Percentiles rank a stretch among this genome's conserved stretches.
phyloP scores from a whole-genome alignment of 2,888 invertebrate genomes.

The Tromatobia lineatoria region DNA sequence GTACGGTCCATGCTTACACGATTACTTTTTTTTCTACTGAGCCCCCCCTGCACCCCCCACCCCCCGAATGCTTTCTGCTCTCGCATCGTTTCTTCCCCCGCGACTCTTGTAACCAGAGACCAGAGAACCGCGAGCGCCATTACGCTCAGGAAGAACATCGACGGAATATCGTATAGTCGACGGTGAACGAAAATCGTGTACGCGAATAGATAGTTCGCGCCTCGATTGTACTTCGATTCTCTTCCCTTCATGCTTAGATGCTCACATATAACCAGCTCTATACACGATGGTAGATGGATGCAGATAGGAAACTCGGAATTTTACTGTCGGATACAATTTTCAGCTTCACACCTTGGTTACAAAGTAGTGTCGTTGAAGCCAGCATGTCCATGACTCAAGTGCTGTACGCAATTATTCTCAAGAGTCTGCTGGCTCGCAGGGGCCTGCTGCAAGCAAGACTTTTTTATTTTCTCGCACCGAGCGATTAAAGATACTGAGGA shows the following conservation, averaged over 20 bases:
- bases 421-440: not conserved
- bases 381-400: conserved; percentile 18
- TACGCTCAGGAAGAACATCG: conserved; percentile 72
- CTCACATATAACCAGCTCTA: not conserved
- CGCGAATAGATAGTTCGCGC: conserved; percentile 37
- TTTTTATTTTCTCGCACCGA: not conserved
- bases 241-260: not conserved
- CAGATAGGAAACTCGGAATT: not conserved
- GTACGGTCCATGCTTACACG: conserved; percentile 43
- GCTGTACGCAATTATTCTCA: conserved; percentile 26
- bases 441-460: conserved; percentile 6
- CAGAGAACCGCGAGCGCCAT: conserved; percentile 80
- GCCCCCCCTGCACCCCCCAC: conserved; percentile 25
- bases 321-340: conserved; percentile 1
- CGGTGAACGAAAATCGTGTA: conserved; percentile 34
- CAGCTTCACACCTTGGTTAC: conserved; percentile 13
- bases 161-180: conserved; percentile 37
- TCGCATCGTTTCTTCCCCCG: conserved; percentile 59
- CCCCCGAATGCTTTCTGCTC: conserved; percentile 35
- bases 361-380: not conserved
- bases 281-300: conserved; percentile 12
- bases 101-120: conserved; percentile 80
- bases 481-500: conserved; percentile 47
- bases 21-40: conserved; percentile 66
- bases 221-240: conserved; percentile 25